Evolutionary conservation across 2,888 invertebrate genomes (phyloP), one percentile per base, ranked within the genome.

Genomic region (Notodonta dromedarius): DNA sequence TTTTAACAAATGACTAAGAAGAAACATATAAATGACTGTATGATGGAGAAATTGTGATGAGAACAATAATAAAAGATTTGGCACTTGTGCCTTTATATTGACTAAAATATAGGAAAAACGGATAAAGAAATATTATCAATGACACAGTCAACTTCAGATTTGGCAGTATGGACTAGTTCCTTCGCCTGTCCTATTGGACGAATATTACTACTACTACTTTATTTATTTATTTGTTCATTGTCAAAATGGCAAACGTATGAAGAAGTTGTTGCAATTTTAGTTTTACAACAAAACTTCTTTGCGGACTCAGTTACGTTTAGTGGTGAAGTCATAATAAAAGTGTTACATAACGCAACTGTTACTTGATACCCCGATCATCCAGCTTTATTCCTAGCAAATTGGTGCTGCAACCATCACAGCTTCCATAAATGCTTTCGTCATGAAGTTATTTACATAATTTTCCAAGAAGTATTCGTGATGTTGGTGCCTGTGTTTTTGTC

Each of bases 371-470:
- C n/a, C n/a, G 12, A 46, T n/a, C 46, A n/a, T 5, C 46, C 0
- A 46, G 46, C 13, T n/a, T 42, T 42, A 42, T 5, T n/a, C n/a
- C n/a, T 5, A n/a, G 12, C 44, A 44, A 12, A 44, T 12, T 12
- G 12, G 3, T 44, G 13, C 12, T 44, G 12, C 44, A 44, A 12
- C 9, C 13, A 44, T 44, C 44, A 5, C 12, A 46, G 11, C 46
- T 5, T 46, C 46, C 5, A n/a, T 44, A 44, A 44, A 46, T 46
- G 46, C n/a, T 46, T n/a, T 46, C 46, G 46, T 46, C 63, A 69
- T 70, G 72, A 67, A 69, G 57, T 65, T 71, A 76, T 77, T 76
- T 73, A 68, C 70, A 73, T 77, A 78, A 68, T 69, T 68, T 70
- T 14, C 58, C 66, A 60, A 74, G n/a, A 59, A 67, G n/a, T 42